Base-by-base conservation (phyloP, 2,113 vertebrate genomes). In the Leptodactylus fuscus region DNA sequence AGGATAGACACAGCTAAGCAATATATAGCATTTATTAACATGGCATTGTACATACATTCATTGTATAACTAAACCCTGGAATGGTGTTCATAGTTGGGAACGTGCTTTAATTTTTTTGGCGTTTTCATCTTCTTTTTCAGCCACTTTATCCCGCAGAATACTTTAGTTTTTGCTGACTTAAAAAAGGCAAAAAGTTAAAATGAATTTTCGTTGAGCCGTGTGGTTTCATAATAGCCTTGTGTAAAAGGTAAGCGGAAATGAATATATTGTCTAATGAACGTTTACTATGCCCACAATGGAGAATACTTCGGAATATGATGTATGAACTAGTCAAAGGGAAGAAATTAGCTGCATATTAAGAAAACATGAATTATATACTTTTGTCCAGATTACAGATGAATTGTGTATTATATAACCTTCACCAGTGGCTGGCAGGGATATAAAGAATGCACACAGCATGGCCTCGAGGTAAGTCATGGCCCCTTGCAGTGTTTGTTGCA, bases 401-500 rank as follows among this genome's bases (percentile, higher is more conserved):
- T 34, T 13, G 65, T 34, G 49, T 13, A 16, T 85, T 85, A 29
- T 85, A 38, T 71, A 44, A 53, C 38, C 73, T 85, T 46, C 46
- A 71, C 16, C 36, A 38, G 77, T 38, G 65, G 49, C 46, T 80
- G n/a, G 51, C 24, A 58, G 41, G 53, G 62, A 24, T 8, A 73
- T 18, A 73, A 46, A 58, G 24, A 73, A 81, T 70, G 77, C 62
- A 60, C 65, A 62, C 65, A 69, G 49, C 38, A 44, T 58, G 13
- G 34, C 76, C 65, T 81, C 5, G 16, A 73, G 60, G 76, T 38
- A 86, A 60, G 41, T 22, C 32, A 48, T 51, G 77, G 65, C 84
- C 84, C 67, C 74, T 73, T 81, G 84, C 49, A 46, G 84, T 80
- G 62, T 86, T 83, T 75, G 51, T 48, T 46, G 36, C 71, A 73